A percentile compares a stretch with the other conserved stretches of the same genome.
These are phyloP conservation scores for Zaprionus gabonicus DNA, from an alignment of 1,140 invertebrate species.

Conservation along the genomic window DNA sequence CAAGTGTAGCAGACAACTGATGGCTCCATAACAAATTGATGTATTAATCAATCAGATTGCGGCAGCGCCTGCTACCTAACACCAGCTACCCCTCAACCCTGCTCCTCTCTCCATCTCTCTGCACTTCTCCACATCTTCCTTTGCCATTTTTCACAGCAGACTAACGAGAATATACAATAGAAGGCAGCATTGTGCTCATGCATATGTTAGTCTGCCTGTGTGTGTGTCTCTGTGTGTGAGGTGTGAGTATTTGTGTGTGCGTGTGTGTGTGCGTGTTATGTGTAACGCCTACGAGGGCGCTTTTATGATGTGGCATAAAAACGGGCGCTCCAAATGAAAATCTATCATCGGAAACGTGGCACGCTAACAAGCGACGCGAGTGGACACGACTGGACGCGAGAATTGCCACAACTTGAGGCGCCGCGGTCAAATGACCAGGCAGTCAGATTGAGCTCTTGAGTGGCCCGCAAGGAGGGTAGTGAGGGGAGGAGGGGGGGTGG, in stretches of 20 bases:
- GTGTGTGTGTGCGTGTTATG: slow-evolving; percentile 34
- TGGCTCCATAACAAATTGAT: slow-evolving; percentile 80
- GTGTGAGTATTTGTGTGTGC: neutral
- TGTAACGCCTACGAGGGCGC: slow-evolving; percentile 62
- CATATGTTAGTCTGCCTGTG: slow-evolving; percentile 21
- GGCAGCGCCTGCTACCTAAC: neutral
- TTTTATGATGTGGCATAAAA: slow-evolving; percentile 79
- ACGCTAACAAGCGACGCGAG: slow-evolving; percentile 57
- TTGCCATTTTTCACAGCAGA: slow-evolving; percentile 60
- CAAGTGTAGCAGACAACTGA: slow-evolving; percentile 68
- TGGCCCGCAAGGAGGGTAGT: neutral
- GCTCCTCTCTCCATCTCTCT: too few species aligned
- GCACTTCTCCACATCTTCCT: neutral
- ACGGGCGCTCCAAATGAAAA: slow-evolving; percentile 72
- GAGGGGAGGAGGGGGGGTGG: neutral
- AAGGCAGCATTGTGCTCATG: slow-evolving; percentile 31
- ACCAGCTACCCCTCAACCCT: too few species aligned
- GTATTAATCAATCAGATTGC: slow-evolving; percentile 79
- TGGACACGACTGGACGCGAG: slow-evolving; percentile 9
- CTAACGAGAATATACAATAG: slow-evolving; percentile 56
- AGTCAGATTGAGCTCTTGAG: slow-evolving; percentile 51
- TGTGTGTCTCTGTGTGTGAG: neutral
- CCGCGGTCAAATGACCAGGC: slow-evolving; percentile 47
- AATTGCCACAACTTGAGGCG: neutral
- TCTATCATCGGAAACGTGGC: slow-evolving; percentile 66